These are phyloP conservation scores for Strigops habroptila DNA, from an alignment of 2,113 vertebrate genomes.

Conservation along the genomic window DNA sequence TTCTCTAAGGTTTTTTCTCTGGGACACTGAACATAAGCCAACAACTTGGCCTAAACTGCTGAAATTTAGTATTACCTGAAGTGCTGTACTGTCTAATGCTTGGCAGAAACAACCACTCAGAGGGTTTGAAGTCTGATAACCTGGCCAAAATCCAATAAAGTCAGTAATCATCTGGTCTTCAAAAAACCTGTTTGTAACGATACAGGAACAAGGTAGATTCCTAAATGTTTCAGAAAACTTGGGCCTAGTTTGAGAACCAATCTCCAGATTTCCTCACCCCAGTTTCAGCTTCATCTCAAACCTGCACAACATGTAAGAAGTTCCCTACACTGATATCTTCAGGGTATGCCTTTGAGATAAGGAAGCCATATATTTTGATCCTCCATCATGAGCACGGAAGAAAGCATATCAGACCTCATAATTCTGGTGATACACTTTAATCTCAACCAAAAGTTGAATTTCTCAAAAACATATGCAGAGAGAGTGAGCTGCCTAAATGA, in stretches of 20 bases:
- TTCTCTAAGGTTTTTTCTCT: not conserved
- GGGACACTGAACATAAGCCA: not conserved
- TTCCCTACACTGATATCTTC: not conserved
- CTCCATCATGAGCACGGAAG: not conserved
- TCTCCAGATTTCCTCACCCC: not conserved
- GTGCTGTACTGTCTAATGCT: not conserved
- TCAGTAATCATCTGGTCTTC: not conserved
- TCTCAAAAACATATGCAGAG: not conserved
- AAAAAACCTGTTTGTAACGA: not conserved
- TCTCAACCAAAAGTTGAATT: not conserved
- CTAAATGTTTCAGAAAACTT: not conserved
- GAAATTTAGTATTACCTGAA: not conserved
- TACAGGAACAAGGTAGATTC: not conserved
- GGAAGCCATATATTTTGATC: not conserved
- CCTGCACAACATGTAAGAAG: rapidly evolving
- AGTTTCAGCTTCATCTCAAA: not conserved
- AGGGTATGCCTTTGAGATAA: not conserved
- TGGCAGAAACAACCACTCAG: not conserved
- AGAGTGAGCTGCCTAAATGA: not conserved
- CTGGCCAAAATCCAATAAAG: not conserved
- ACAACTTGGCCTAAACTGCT: not conserved
- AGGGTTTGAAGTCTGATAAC: not conserved
- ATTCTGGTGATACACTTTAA: not conserved
- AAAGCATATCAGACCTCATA: not conserved
- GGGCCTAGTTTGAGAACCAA: not conserved